phyloP scores from a whole-genome alignment of 53 echinoderm and acorn worm species.

The Holothuria scabra region DNA sequence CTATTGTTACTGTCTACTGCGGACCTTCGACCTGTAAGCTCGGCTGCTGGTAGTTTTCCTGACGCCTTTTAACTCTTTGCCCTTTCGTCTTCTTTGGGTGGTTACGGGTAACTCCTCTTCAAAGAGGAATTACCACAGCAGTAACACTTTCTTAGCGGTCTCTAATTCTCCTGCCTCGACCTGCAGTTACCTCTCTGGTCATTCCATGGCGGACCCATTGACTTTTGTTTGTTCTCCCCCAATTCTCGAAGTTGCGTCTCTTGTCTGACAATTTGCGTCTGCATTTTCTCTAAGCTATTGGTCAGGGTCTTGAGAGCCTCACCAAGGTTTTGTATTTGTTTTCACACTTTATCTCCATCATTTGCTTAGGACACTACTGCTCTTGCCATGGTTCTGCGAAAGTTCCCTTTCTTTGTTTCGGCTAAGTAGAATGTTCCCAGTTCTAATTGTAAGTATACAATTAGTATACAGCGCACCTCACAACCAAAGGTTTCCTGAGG shows the following conservation, averaged over 20 bases:
- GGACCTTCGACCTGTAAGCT: conserved; percentile 49
- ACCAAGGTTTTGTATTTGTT: neutral
- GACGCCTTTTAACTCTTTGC: neutral
- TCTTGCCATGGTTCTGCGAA: conserved; percentile 16
- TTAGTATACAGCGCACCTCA: no score
- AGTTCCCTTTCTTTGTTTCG: conserved; percentile 12
- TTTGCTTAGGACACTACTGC: neutral
- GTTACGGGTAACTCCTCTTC: conserved; percentile 12
- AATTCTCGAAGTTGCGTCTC: neutral
- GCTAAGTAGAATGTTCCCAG: conserved; percentile 23
- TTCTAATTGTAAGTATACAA: no score
- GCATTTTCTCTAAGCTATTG: neutral
- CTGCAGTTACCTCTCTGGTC: neutral
- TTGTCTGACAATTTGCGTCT: neutral
- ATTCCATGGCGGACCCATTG: no score
- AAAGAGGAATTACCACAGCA: conserved; percentile 25
- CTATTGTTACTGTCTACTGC: conserved; percentile 14
- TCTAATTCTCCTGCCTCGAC: neutral
- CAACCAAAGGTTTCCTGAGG: no score
- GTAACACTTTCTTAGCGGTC: conserved; percentile 22
- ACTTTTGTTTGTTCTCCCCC: neutral
- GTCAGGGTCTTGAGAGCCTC: conserved; percentile 1
- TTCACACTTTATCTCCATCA: neutral
- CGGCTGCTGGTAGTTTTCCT: conserved; percentile 37
- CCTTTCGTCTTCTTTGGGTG: neutral